These are phyloP conservation scores for Drosophila takahashii DNA, from an alignment of 1,140 invertebrate species.

Conservation along the genomic window DNA sequence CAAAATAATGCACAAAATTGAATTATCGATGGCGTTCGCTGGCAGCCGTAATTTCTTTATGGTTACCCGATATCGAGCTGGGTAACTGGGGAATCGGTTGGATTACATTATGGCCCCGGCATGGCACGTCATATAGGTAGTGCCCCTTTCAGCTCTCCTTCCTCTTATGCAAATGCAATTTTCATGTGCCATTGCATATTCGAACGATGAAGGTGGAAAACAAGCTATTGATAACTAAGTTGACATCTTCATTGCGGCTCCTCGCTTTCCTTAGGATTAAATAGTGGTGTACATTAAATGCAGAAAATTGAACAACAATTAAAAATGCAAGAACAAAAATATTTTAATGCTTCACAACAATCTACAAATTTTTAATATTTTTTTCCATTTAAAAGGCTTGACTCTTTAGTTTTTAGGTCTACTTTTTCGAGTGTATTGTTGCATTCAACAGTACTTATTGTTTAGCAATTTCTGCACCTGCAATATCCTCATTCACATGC, in stretches of 20 bases:
- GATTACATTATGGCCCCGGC: conserved; percentile 18
- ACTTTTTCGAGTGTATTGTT: not conserved
- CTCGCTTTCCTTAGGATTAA: not conserved
- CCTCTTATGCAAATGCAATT: conserved; percentile 75
- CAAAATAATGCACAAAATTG: conserved; percentile 83
- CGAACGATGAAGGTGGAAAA: conserved; percentile 25
- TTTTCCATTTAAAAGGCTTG: no score
- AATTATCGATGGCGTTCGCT: conserved; percentile 72
- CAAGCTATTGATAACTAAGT: conserved; percentile 58
- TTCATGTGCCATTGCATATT: conserved; percentile 37
- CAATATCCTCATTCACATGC: conserved; percentile 1
- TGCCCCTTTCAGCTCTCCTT: conserved; percentile 2
- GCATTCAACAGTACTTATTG: not conserved
- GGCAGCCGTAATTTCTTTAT: conserved; percentile 76
- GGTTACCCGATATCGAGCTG: conserved; percentile 56
- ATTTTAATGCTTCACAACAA: no score
- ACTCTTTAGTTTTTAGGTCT: no score
- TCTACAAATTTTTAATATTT: no score
- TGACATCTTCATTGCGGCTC: conserved; percentile 37
- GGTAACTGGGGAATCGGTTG: conserved; percentile 26
- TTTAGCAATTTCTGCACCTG: conserved; percentile 7
- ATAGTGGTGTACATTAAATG: not conserved
- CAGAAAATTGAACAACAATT: not conserved
- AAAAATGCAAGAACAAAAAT: not conserved
- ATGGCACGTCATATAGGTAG: conserved; percentile 41